Base-by-base conservation (phyloP, 2,888 invertebrate species). In the Crepidodera aurea region DNA sequence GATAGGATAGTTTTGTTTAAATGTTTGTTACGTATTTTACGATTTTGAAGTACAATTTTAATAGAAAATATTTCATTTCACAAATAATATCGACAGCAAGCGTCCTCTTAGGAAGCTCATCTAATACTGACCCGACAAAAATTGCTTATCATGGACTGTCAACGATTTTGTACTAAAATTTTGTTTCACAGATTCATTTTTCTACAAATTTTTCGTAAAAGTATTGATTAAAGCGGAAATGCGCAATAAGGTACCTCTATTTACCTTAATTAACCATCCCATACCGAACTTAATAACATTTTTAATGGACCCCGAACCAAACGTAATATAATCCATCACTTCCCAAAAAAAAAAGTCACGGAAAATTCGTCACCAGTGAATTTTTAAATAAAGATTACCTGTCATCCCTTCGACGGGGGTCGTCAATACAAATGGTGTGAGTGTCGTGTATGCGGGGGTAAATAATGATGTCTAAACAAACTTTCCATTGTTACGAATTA, bases 381-480 rank as follows among this genome's bases (percentile, higher is more conserved):
- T 61, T 65, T 64, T 61, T 57, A 27, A 63, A 60, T 55, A 56
- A 61, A 56, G 32, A 51, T 48, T 54, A 63, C 65, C 67, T 59
- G 65, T 67, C 67, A 65, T 60, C 51, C 65, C 55, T 62, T 61
- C 59, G 54, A 60, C 58, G 27, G 55, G 55, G 60, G 60, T 39
- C 50, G 55, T 58, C 58, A 39, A 60, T 58, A 66, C 54, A 60
- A 63, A 66, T 66, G 53, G 58, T 48, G 59, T 34, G 56, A 58
- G 39, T 61, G 51, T 37, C 55, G 55, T 55, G 51, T 32, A 51
- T 55, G 58, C 54, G 51, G 55, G 59, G 55, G 59, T 61, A 66
- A 66, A 66, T 64, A 64, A 66, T 66, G 56, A 54, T 51, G 55
- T 56, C 58, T 57, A 58, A 54, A 60, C 60, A 55, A 58, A 66